phyloP scores from a whole-genome alignment of 1,140 invertebrate genomes.

The Dreissena rostriformis region DNA sequence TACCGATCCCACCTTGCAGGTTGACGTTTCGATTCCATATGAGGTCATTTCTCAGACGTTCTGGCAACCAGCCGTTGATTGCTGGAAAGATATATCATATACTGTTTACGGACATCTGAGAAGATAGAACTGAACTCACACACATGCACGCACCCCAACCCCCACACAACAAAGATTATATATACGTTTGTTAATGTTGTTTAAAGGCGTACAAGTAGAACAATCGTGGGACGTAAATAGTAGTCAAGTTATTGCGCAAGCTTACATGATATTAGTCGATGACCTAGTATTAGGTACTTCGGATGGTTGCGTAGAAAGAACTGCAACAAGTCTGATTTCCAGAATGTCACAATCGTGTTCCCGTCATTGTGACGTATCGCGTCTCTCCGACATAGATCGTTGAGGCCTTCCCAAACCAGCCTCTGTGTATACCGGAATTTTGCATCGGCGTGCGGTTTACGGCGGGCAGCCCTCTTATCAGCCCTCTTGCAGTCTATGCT shows the following conservation, averaged over 20 bases:
- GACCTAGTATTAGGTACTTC: conserved; percentile 53
- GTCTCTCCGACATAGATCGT: conserved; percentile 57
- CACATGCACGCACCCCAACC: too few species aligned
- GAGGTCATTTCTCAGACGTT: conserved; percentile 10
- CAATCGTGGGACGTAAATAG: too few species aligned
- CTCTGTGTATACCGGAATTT: conserved; percentile 7
- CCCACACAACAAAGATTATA: too few species aligned
- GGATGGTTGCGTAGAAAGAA: conserved; percentile 50
- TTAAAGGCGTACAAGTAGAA: too few species aligned
- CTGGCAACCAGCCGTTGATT: neutral
- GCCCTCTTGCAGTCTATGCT: neutral
- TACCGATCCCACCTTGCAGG: conserved; percentile 7
- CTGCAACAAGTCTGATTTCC: conserved; percentile 51
- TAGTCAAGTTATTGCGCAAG: neutral
- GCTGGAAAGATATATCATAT: neutral
- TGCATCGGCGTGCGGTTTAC: neutral
- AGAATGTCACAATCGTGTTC: conserved; percentile 54
- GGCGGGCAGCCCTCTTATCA: neutral
- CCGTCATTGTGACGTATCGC: conserved; percentile 61
- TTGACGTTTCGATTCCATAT: conserved; percentile 14
- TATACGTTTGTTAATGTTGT: too few species aligned
- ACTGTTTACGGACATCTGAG: too few species aligned
- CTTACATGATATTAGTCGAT: conserved; percentile 46
- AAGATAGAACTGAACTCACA: too few species aligned
- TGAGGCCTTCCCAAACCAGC: conserved; percentile 58